Evolutionary conservation across 1,140 invertebrate genomes (phyloP).

Genomic region (Gryon sp.): DNA sequence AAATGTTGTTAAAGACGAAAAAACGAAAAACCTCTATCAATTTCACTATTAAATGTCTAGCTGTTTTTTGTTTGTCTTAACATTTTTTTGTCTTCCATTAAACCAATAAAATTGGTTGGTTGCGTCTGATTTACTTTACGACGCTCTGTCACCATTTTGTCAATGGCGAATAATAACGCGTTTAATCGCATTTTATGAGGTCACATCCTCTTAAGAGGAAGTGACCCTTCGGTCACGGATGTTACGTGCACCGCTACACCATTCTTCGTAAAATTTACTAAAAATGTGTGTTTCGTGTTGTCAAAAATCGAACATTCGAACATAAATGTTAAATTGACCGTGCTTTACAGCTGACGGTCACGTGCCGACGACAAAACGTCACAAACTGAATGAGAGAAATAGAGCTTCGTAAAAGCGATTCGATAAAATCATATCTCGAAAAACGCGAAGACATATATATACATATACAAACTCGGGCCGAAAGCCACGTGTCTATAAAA

Average conservation of each 20-base stretch:
- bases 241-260: slow-evolving; percentile 10
- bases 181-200: background rate
- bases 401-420: slow-evolving; percentile 30
- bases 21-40: slow-evolving; percentile 42
- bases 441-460: slow-evolving; percentile 49
- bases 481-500: slow-evolving; percentile 47
- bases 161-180: slow-evolving; percentile 2
- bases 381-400: slow-evolving; percentile 4
- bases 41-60: slow-evolving; percentile 40
- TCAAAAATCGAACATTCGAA: slow-evolving; percentile 42
- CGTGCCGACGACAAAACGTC: slow-evolving; percentile 22
- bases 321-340: slow-evolving; percentile 37
- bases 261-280: slow-evolving; percentile 7
- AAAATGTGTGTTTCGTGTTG: slow-evolving; percentile 6
- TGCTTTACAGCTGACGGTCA: slow-evolving; percentile 13
- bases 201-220: background rate
- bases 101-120: slow-evolving; percentile 23
- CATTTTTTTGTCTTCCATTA: slow-evolving; percentile 21
- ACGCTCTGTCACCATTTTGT: slow-evolving; percentile 4
- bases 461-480: slow-evolving; percentile 41
- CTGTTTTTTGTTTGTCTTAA: slow-evolving; percentile 31
- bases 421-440: slow-evolving; percentile 48
- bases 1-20: slow-evolving; percentile 30
- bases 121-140: slow-evolving; percentile 1
- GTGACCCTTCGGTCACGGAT: slow-evolving; percentile 14